phyloP scores from a whole-genome alignment of 2,113 vertebrate species.

The Thamnophis sirtalis region DNA sequence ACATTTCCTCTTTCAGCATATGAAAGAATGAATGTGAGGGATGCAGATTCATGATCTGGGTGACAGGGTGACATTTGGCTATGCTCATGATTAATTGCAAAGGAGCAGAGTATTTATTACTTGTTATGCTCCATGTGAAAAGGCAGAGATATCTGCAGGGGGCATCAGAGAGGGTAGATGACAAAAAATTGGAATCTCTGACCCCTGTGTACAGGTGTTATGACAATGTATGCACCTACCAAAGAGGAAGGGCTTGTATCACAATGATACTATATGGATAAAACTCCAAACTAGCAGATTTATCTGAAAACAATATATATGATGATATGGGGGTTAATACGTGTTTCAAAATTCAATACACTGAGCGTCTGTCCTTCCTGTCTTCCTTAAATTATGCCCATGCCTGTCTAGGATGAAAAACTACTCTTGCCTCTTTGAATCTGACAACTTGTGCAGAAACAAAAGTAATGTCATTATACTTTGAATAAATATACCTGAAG shows the following conservation, averaged over 20 bases:
- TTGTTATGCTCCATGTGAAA: neutral
- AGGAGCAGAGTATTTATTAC: neutral
- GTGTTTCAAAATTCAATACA: neutral
- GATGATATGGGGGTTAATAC: neutral
- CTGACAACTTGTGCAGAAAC: neutral
- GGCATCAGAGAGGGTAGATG: neutral
- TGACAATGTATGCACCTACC: neutral
- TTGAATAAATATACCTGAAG: neutral
- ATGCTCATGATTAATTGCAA: neutral
- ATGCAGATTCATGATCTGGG: neutral
- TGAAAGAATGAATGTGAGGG: neutral
- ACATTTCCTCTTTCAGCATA: neutral
- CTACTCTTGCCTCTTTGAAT: neutral
- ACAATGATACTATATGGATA: neutral
- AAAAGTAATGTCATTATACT: neutral
- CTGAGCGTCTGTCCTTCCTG: neutral
- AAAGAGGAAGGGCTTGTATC: neutral
- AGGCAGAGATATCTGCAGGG: neutral
- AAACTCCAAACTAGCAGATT: neutral
- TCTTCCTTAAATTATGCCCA: neutral
- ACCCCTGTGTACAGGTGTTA: neutral
- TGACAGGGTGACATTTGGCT: neutral
- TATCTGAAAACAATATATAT: neutral
- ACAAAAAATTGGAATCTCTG: neutral
- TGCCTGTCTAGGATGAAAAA: neutral